Conservation (phyloP, 2,888 invertebrate species). For the Coenonympha arcania region DNA sequence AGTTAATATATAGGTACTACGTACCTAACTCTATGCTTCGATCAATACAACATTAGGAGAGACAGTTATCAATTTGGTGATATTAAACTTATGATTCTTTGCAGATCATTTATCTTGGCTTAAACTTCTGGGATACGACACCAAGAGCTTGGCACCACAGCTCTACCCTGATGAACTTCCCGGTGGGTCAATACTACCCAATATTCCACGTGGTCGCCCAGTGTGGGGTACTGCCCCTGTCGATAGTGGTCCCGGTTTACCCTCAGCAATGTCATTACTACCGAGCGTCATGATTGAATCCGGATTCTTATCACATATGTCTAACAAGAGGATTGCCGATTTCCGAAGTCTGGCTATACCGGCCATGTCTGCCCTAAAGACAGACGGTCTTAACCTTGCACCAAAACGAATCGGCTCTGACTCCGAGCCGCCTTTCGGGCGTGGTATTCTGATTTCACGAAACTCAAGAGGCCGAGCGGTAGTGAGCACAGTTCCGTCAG, state of each 20-base stretch:
- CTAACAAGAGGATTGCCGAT: constrained; percentile 84
- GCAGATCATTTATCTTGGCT: constrained; percentile 91
- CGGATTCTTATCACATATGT: constrained; percentile 86
- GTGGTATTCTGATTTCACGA: constrained; percentile 87
- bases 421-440: constrained; percentile 91
- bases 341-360: constrained; percentile 84
- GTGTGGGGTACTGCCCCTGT: constrained; percentile 73
- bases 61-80: no score
- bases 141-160: constrained; percentile 89
- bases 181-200: constrained; percentile 78
- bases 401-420: constrained; percentile 85
- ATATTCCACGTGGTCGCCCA: constrained; percentile 72
- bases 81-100: constrained; percentile 35
- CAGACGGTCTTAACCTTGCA: constrained; percentile 82
- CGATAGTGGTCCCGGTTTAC: constrained; percentile 70
- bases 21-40: no score
- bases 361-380: constrained; percentile 84
- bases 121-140: constrained; percentile 86
- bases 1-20: no score
- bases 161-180: constrained; percentile 82
- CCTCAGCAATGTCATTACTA: constrained; percentile 77
- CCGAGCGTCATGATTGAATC: constrained; percentile 84
- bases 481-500: constrained; percentile 89
- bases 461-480: constrained; percentile 85
- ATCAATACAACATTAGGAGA: no score